These are phyloP conservation scores for Petrocephalus zakoni DNA, from an alignment of 2,113 vertebrate genomes.

Conservation along the genomic window DNA sequence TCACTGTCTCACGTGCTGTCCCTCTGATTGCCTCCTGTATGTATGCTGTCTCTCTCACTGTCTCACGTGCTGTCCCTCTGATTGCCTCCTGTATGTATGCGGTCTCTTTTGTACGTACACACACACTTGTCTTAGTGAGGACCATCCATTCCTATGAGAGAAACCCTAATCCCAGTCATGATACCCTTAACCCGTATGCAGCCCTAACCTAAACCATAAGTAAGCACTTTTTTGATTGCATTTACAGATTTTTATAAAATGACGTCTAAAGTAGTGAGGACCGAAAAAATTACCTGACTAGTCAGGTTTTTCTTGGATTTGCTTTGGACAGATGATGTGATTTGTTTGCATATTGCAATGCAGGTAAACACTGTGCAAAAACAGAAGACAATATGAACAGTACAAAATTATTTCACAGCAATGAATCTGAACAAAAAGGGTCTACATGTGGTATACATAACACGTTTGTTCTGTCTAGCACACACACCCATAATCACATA, in stretches of 20 bases:
- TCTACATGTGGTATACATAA: not conserved
- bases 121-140: no score
- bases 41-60: not conserved
- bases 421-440: not conserved
- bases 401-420: not conserved
- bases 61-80: not conserved
- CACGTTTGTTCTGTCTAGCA: not conserved
- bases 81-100: not conserved
- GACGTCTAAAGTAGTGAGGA: no score
- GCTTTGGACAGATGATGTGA: not conserved
- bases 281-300: no score
- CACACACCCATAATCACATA: not conserved
- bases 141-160: no score
- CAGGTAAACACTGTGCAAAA: not conserved
- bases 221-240: no score
- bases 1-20: not conserved
- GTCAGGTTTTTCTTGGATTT: no score
- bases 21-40: not conserved
- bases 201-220: no score
- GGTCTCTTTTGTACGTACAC: not conserved
- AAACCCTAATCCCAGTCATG: no score
- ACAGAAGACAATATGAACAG: not conserved
- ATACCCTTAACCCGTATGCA: no score
- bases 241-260: no score
- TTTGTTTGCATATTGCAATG: not conserved